A percentile compares a stretch with the other conserved stretches of the same genome.
Conservation (phyloP, 2,113 vertebrate species). For the Notarius lentiginosus region DNA sequence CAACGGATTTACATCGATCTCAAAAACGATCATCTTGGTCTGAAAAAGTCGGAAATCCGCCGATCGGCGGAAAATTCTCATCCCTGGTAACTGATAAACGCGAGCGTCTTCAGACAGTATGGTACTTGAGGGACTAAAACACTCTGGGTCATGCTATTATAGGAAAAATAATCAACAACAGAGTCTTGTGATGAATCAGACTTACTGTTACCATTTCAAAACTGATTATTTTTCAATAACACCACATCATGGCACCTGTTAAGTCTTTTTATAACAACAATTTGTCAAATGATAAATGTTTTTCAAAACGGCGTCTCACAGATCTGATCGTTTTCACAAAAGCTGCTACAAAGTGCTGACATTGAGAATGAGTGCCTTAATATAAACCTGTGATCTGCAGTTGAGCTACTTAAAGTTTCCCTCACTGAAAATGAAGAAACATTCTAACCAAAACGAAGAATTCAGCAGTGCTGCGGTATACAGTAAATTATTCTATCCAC, state of each 20-base stretch:
- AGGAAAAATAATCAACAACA: not conserved
- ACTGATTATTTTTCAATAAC: not conserved
- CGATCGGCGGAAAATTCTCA: no score
- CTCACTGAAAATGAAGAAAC: not conserved
- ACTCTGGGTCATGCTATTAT: not conserved
- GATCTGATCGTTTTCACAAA: not conserved
- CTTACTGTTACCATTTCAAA: not conserved
- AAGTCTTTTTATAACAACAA: not conserved
- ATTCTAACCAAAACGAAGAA: not conserved
- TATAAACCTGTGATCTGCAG: not conserved
- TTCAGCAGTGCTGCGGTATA: no score
- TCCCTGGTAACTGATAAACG: not conserved
- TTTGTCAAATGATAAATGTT: not conserved
- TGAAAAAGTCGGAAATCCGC: no score
- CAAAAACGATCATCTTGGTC: no score
- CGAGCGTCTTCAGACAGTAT: not conserved
- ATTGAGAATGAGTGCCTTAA: not conserved
- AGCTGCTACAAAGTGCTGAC: no score
- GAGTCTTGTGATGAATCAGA: not conserved
- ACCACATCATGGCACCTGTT: not conserved
- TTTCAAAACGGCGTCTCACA: not conserved
- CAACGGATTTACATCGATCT: no score
- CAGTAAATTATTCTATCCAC: no score
- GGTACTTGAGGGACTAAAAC: not conserved
- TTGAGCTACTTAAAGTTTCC: not conserved